Evolutionary conservation across 2,797 vertebrate genomes (phyloP).

Genomic region (Fundulus diaphanus): DNA sequence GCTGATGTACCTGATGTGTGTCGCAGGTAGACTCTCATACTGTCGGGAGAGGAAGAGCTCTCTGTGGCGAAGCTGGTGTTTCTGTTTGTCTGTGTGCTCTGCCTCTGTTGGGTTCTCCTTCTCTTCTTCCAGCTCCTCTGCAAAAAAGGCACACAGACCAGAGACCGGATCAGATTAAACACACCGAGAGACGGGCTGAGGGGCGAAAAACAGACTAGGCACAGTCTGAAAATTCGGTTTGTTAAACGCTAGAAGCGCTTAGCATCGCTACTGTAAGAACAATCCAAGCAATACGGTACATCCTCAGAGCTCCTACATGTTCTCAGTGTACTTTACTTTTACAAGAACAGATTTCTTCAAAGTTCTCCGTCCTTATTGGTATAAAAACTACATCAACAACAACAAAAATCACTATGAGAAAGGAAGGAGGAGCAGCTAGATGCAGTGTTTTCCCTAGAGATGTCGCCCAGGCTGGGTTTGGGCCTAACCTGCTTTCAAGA

Average conservation of each 20-base stretch:
- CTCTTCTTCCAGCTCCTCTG: slow-evolving; percentile 97
- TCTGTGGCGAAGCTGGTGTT: slow-evolving; percentile 95
- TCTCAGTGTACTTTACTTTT: no score
- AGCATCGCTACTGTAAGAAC: no score
- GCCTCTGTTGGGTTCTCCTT: slow-evolving; percentile 88
- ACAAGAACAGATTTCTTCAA: no score
- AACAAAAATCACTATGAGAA: no score
- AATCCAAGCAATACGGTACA: no score
- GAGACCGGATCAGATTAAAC: background rate
- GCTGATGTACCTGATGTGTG: slow-evolving; percentile 90
- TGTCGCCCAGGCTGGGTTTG: no score
- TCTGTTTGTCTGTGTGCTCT: slow-evolving; percentile 95
- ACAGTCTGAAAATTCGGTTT: slow-evolving; percentile 3
- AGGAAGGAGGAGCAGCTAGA: no score
- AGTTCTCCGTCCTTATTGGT: no score
- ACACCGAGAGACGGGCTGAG: background rate
- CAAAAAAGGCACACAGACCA: slow-evolving; percentile 43
- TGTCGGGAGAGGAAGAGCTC: slow-evolving; percentile 97
- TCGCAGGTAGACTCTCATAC: slow-evolving; percentile 95
- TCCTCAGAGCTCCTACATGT: no score
- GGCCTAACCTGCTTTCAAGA: no score
- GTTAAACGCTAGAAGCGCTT: slow-evolving; percentile 3
- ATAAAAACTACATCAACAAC: no score
- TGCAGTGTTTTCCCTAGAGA: no score
- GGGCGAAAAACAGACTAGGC: background rate